Evolutionary conservation across 2,113 vertebrate species (phyloP), one percentile per base, ranked within the genome.

Genomic region (Machaerirhynchus nigripectus): DNA sequence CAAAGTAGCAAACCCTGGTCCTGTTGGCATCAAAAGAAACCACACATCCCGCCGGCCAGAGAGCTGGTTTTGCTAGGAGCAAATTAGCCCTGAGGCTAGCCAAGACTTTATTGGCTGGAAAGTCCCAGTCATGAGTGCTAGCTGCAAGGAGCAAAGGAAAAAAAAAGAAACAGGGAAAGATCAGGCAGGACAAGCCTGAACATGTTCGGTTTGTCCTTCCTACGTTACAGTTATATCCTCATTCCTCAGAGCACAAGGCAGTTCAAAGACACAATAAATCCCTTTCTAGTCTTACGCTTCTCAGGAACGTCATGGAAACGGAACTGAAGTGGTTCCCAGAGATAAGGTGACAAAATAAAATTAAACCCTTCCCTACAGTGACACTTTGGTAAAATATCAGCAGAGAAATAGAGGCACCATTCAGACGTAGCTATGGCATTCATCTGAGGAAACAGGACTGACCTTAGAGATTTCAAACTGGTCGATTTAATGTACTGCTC

Each of bases 211-310:
- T 96, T 92, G 89, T 80, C 84, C 70, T 96, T 89, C 73, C 59
- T 84, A 39, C 5, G 4, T 53, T 88, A 81, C 93, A 93, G 67
- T 93, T 91, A 95, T 78, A 96, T 89, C 93, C 93, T 97, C 96
- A 95, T 97, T 96, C 96, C 92, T 96, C 81, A 59, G 49, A 90
- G 84, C 78, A 91, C 87, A 89, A 96, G 52, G 84, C 87, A 87
- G 94, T 91, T 97, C 94, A 96, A 96, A 96, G 93, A 95, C 69
- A 95, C 87, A 96, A 96, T 94, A 93, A 97, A 91, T 33, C 76
- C 61, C 52, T 96, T 96, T 96, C 91, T 81, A 90, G 73, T 78
- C 79, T 80, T 55, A 47, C 0, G 7, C 78, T 85, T 65, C 5
- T 30, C 67, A 63, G 76, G 46, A 90, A 87, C 13, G 33, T 87